Evolutionary conservation across 2,113 vertebrate species (phyloP).

Genomic region (Pollachius pollachius): DNA sequence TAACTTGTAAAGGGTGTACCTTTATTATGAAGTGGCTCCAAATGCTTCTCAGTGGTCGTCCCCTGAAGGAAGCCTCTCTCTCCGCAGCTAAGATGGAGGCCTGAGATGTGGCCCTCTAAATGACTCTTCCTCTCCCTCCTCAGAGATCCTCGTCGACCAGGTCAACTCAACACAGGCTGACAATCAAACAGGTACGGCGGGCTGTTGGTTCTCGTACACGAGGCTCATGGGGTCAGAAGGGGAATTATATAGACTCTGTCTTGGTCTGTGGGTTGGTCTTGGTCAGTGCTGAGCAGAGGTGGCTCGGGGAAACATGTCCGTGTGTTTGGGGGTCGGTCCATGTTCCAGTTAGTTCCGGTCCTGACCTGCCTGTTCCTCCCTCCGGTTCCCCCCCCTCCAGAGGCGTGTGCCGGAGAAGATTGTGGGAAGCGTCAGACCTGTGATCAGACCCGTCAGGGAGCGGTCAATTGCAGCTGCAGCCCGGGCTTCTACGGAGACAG

Average conservation of each 20-base stretch:
- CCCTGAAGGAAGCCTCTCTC: no score
- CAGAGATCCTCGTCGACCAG: conserved; percentile 60
- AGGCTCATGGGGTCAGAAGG: no score
- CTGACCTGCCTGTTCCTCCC: background rate
- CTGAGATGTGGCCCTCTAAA: background rate
- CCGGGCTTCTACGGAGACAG: conserved; percentile 76
- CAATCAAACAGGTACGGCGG: conserved; percentile 69
- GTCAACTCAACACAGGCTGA: conserved; percentile 55
- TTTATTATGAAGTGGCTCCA: no score
- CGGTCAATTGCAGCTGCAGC: conserved; percentile 76
- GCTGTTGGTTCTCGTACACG: no score
- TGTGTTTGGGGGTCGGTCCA: background rate
- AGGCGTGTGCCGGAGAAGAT: conserved; percentile 57
- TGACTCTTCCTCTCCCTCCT: conserved; percentile 11
- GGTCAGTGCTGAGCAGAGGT: background rate
- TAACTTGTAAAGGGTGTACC: no score
- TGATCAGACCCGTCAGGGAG: conserved; percentile 63
- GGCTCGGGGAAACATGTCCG: background rate
- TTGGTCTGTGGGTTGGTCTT: background rate
- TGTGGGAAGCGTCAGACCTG: conserved; percentile 71
- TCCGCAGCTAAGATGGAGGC: no score
- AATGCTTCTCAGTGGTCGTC: no score
- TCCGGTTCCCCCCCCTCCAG: conserved; percentile 17
- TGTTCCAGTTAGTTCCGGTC: background rate
- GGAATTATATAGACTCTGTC: no score